phyloP scores from a whole-genome alignment of 2,797 vertebrate genomes.

The Balearica regulorum region DNA sequence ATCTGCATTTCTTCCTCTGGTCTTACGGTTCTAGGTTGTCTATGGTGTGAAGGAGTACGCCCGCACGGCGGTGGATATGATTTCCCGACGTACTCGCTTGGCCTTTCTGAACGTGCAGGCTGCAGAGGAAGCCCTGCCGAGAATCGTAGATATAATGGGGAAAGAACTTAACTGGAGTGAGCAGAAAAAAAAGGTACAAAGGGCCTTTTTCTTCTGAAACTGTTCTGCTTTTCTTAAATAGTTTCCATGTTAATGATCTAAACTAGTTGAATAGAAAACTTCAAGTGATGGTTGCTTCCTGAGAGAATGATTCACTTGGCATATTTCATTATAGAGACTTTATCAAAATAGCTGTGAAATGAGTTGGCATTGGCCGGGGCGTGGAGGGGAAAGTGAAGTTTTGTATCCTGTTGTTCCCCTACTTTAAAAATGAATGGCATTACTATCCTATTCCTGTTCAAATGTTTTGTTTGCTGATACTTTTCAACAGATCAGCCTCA shows the following conservation, averaged over 20 bases:
- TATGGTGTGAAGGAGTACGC: conserved; percentile 94
- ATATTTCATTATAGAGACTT: background rate
- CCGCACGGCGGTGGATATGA: conserved; percentile 90
- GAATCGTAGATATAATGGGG: conserved; percentile 93
- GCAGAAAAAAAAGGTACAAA: conserved; percentile 82
- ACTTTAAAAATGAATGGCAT: background rate
- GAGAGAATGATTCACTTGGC: background rate
- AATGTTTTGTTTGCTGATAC: background rate
- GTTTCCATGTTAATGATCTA: background rate
- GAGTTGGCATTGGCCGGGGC: background rate
- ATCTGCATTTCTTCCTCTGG: background rate
- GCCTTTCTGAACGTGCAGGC: conserved; percentile 97
- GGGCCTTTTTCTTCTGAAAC: background rate
- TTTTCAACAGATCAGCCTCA: background rate
- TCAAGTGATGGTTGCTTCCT: background rate
- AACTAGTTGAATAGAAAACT: background rate
- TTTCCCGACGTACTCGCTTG: conserved; percentile 89
- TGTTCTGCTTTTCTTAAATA: background rate
- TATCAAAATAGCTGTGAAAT: background rate
- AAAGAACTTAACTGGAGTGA: conserved; percentile 89
- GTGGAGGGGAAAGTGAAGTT: background rate
- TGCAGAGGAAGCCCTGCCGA: conserved; percentile 92
- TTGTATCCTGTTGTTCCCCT: background rate
- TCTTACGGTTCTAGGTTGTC: conserved; percentile 77
- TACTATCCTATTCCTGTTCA: background rate